Percentiles rank a stretch among this genome's conserved stretches.
Evolutionary conservation across 2,113 vertebrate species (phyloP).

Genomic region (Aramus guarauna): DNA sequence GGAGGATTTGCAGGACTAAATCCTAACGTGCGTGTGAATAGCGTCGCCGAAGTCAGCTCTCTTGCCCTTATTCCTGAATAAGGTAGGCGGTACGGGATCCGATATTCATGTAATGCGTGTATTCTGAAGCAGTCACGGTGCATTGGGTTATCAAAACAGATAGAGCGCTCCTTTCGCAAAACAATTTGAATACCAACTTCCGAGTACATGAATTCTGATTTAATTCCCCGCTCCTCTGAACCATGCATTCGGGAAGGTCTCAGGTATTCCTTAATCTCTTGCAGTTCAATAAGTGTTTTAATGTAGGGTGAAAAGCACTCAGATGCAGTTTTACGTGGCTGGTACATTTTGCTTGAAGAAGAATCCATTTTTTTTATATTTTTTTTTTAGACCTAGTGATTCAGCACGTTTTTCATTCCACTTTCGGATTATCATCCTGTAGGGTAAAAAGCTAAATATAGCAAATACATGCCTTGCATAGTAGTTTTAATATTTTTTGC

Average conservation of each 20-base stretch:
- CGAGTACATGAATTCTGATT: not conserved
- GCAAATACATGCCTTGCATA: not conserved
- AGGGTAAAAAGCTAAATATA: constrained; percentile 31
- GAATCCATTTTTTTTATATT: not conserved
- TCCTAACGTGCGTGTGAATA: accelerated
- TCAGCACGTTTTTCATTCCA: constrained; percentile 20
- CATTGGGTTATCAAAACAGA: not conserved
- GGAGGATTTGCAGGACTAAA: not conserved
- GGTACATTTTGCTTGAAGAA: not conserved
- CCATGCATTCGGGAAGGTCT: not conserved
- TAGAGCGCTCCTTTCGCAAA: not conserved
- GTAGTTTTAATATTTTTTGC: not conserved
- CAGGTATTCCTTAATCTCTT: not conserved
- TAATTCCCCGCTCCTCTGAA: not conserved
- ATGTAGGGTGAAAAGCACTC: not conserved
- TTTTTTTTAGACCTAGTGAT: not conserved
- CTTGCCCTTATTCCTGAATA: not conserved
- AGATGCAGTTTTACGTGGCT: not conserved
- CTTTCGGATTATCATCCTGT: not conserved
- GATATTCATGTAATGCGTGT: not conserved
- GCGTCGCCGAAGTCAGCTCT: accelerated
- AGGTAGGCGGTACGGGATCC: not conserved
- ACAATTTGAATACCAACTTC: not conserved
- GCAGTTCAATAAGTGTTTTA: not conserved
- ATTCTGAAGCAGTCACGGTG: not conserved